These are phyloP conservation scores for Caenorhabditis virilis DNA, from an alignment of 2,888 invertebrate genomes.

Conservation along the genomic window DNA sequence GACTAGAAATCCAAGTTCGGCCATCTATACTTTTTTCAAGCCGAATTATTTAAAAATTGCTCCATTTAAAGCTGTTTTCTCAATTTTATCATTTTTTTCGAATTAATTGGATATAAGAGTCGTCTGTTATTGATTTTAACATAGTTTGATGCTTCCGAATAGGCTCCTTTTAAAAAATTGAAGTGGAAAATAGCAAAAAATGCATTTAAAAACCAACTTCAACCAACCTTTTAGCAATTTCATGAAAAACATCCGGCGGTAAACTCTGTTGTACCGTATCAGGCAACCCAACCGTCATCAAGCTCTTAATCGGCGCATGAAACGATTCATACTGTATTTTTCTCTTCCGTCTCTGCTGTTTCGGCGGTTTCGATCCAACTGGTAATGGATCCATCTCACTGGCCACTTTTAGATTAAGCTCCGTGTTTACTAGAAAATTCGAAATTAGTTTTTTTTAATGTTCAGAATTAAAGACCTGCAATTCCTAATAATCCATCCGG, in stretches of 20 bases:
- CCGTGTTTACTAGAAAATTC: constrained; percentile 9
- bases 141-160: too few species aligned
- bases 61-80: too few species aligned
- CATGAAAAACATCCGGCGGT: constrained; percentile 16
- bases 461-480: constrained; percentile 5
- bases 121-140: too few species aligned
- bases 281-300: constrained; percentile 27
- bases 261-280: constrained; percentile 16
- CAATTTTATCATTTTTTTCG: too few species aligned
- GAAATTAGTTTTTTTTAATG: background rate
- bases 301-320: constrained; percentile 26
- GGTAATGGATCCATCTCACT: constrained; percentile 13
- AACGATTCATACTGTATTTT: constrained; percentile 37
- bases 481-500: constrained; percentile 48
- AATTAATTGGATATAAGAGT: too few species aligned
- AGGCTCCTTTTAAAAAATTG: too few species aligned
- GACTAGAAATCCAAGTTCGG: too few species aligned
- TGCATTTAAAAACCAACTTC: too few species aligned
- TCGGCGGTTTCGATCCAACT: background rate
- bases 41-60: too few species aligned
- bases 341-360: background rate
- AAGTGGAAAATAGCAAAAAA: too few species aligned
- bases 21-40: too few species aligned
- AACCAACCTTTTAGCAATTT: constrained; percentile 26
- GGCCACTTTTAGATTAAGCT: constrained; percentile 13